A percentile compares a stretch with the other conserved stretches of the same genome.
These are phyloP conservation scores for Smittia sp. DNA, from an alignment of 2,888 invertebrate species.

Conservation along the genomic window DNA sequence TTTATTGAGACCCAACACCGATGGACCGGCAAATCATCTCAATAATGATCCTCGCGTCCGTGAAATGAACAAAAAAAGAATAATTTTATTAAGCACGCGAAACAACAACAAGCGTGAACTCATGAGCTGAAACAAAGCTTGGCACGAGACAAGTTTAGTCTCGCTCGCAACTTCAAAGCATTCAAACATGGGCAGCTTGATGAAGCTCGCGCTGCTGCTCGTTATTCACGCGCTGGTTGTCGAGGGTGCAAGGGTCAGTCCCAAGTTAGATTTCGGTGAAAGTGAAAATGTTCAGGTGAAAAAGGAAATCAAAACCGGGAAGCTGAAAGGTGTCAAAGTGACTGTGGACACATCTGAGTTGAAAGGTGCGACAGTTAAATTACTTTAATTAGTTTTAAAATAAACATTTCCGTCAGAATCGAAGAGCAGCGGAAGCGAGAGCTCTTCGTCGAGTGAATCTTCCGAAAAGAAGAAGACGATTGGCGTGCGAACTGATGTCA, in stretches of 20 bases:
- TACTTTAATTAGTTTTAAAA: conserved; percentile 4
- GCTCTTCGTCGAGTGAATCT: conserved; percentile 34
- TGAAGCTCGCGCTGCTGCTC: background rate
- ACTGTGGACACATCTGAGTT: conserved; percentile 53
- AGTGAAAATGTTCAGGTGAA: conserved; percentile 12
- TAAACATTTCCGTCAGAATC: conserved; percentile 36
- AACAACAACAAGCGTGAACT: conserved; percentile 26
- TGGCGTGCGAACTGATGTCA: conserved; percentile 54
- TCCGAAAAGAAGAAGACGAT: conserved; percentile 50
- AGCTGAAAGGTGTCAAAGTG: conserved; percentile 54
- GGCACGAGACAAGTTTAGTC: conserved; percentile 36
- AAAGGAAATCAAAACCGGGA: conserved; percentile 45
- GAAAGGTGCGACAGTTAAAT: conserved; percentile 43
- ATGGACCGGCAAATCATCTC: conserved; percentile 17
- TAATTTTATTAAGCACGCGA: conserved; percentile 38
- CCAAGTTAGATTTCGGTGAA: conserved; percentile 49
- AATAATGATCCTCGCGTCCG: background rate
- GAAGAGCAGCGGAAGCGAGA: conserved; percentile 35
- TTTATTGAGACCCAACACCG: background rate
- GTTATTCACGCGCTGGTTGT: conserved; percentile 43
- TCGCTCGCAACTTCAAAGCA: conserved; percentile 1
- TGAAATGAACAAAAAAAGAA: conserved; percentile 30
- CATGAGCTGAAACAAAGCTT: conserved; percentile 2
- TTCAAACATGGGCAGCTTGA: conserved; percentile 3
- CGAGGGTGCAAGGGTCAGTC: conserved; percentile 49